Base-by-base conservation (phyloP, 2,113 vertebrate genomes). In the Oplegnathus fasciatus region DNA sequence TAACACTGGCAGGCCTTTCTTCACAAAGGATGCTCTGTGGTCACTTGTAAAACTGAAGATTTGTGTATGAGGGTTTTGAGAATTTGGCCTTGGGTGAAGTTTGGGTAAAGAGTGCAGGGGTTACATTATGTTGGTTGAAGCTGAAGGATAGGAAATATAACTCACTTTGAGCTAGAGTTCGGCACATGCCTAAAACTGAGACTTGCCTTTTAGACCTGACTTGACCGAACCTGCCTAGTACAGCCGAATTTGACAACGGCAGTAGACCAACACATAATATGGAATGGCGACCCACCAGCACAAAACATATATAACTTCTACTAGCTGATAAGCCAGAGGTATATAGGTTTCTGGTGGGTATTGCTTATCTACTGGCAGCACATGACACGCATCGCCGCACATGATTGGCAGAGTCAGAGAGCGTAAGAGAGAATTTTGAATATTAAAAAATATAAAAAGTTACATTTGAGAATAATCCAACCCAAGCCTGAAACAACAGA, bases 41-140 rank as follows among this genome's bases (percentile, higher is more conserved):
- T 60, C 78, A 66, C 50, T 65, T 60, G 44, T 78, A 18, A 72
- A 78, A 79, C 58, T 30, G 4, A 26, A 40, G 64, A 62, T 79
- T 57, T n/a, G 57, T 71, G 30, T 65, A 24, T 83, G 66, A 65
- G 61, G 57, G 58, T 34, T 34, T 55, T 69, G n/a, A 48, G 67
- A 73, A 52, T 52, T 69, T 64, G 15, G 20, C 37, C n/a, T 28
- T 0, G 6, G 40, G 46, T 58, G 4, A 46, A 13, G 18, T 52
- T 44, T 68, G 50, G 4, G 20, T 60, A 9, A 73, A 52, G 6
- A 75, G 40, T 58, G 6, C 28, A 40, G 32, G n/a, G 10, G 54
- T 52, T 14, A 42, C n/a, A 11, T 30, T 30, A 17, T 44, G 46
- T 46, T 24, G 28, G 32, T 15, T 50, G 15, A 34, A 78, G 11